phyloP scores from a whole-genome alignment of 1,140 invertebrate genomes.

The Aphelinus atriplicis region DNA sequence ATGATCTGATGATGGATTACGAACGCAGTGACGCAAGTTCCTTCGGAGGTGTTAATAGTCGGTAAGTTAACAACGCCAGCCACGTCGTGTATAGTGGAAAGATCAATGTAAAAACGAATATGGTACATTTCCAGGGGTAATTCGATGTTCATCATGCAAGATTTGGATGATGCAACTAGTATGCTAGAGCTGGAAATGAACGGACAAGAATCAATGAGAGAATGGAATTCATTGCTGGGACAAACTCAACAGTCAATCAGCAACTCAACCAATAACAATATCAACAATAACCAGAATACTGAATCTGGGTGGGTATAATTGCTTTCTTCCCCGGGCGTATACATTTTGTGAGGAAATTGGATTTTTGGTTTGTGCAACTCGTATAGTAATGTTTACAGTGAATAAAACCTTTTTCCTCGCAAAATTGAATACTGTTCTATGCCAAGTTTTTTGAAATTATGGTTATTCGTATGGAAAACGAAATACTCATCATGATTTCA shows the following conservation, averaged over 20 bases:
- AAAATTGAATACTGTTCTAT: too few relatives aligned
- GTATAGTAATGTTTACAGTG: too few relatives aligned
- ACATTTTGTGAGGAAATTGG: too few relatives aligned
- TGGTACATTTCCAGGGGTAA: conserved; percentile 55
- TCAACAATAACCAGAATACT: conserved; percentile 57
- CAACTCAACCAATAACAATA: conserved; percentile 60
- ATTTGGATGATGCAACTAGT: conserved; percentile 66
- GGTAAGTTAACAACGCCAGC: conserved; percentile 59
- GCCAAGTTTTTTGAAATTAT: neutral
- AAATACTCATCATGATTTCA: neutral
- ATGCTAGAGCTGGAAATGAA: conserved; percentile 66
- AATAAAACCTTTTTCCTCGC: too few relatives aligned
- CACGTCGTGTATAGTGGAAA: too few relatives aligned
- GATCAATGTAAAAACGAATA: too few relatives aligned
- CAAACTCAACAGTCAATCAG: conserved; percentile 59
- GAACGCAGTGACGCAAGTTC: conserved; percentile 78
- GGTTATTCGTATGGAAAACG: neutral
- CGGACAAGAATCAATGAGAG: conserved; percentile 68
- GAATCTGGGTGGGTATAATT: conserved; percentile 62
- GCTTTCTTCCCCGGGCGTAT: neutral
- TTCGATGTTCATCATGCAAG: conserved; percentile 63
- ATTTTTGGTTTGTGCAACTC: too few relatives aligned
- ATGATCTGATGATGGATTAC: conserved; percentile 86
- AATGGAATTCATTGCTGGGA: conserved; percentile 66
- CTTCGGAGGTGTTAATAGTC: conserved; percentile 73